A percentile compares a stretch with the other conserved stretches of the same genome.
These are phyloP conservation scores for Falco concolor DNA, from an alignment of 2,797 vertebrate species.

Conservation along the genomic window DNA sequence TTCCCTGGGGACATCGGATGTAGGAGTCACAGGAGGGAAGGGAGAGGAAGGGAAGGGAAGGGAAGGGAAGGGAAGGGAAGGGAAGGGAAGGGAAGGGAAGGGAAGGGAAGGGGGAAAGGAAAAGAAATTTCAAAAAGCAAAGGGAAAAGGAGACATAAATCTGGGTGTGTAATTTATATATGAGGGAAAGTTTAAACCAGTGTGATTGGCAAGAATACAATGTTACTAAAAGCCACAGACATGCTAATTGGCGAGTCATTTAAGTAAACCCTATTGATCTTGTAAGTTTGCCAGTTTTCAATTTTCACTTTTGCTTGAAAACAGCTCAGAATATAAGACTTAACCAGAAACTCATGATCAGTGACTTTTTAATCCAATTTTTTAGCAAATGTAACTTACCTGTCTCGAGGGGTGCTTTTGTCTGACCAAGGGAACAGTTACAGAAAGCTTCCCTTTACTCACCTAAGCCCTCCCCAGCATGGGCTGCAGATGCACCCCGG, in stretches of 20 bases:
- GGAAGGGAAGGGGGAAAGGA: accelerated
- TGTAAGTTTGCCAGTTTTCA: constrained; percentile 38
- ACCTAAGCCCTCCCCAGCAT: background rate
- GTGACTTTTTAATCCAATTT: constrained; percentile 1
- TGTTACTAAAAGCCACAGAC: constrained; percentile 55
- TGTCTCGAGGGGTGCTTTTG: background rate
- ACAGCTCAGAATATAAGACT: constrained; percentile 28
- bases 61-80: too few relatives aligned
- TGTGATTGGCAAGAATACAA: constrained; percentile 35
- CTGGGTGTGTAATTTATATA: constrained; percentile 22
- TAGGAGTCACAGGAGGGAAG: background rate
- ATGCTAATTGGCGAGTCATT: constrained; percentile 42
- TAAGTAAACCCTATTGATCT: constrained; percentile 50
- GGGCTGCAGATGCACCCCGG: accelerated
- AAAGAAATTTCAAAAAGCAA: accelerated
- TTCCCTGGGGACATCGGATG: accelerated
- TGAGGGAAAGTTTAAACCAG: constrained; percentile 46
- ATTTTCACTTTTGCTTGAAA: constrained; percentile 54
- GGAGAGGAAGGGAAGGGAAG: too few relatives aligned
- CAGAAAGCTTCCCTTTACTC: background rate
- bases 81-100: too few relatives aligned
- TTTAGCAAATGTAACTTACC: background rate
- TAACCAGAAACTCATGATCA: background rate
- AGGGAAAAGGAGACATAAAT: background rate
- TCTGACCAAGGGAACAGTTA: background rate